Evolutionary conservation across 92 coral and sea anemone genomes (phyloP), one percentile per base, ranked within the genome.

Genomic region (Palythoa caribaeorum): DNA sequence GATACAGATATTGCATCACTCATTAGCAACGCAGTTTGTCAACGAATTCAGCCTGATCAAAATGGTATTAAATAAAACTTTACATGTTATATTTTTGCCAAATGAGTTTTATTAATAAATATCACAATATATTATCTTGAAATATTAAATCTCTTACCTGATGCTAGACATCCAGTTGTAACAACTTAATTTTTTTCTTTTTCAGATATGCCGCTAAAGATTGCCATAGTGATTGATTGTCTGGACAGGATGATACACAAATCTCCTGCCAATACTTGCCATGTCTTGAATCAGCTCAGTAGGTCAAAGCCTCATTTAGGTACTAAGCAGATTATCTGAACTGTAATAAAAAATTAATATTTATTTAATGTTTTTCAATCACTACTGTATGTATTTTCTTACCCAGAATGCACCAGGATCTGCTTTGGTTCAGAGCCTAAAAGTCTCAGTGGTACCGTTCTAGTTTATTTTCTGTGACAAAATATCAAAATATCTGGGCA

Each of bases 171-270:
- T 28, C 28, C 28, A 28, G 28, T 28, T 28, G 28, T 28, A 28
- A 28, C 28, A 28, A 28, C 28, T 28, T 28, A 28, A 20, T 16
- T 68, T 1, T 16, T 12, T 70, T 9, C 13, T 52, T 20, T 48
- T 77, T 5, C 57, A 81, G 86, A 66, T 65, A 13, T 10, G 3
- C 55, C 39, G n/a, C 19, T 14, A 38, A 81, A 20, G 76, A 28
- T 66, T 20, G 86, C 86, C 74, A 81, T 81, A 81, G 76, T 81
- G 19, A 65, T 81, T 4, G 86, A 81, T 55, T 81, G 76, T 4
- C 39, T 81, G 7, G 86, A 66, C 62, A 20, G 71, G 9, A 65
- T 81, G 74, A 65, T 81, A 40, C 86, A 69, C 9, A 2, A 20
- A 1, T 81, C 86, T 0, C 86, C 86, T 65, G 86, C 86, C 12